Evolutionary conservation across 2,888 invertebrate genomes (phyloP).

Genomic region (Rhingia campestris): DNA sequence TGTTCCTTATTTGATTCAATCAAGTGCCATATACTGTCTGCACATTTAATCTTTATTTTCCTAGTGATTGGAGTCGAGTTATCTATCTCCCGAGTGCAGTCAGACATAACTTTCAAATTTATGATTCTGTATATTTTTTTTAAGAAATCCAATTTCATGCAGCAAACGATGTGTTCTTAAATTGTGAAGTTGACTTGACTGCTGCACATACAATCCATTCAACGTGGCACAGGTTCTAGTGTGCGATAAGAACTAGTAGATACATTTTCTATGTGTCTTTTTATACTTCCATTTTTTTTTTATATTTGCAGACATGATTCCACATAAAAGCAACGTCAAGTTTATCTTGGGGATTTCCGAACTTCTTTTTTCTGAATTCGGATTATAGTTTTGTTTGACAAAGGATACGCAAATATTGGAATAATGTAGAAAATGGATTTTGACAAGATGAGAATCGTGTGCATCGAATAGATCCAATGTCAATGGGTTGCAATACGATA

Average conservation of each 20-base stretch:
- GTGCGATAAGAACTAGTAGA: too few species aligned
- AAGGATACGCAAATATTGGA: background rate
- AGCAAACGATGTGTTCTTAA: constrained; percentile 18
- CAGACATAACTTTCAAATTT: too few species aligned
- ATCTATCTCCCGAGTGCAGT: too few species aligned
- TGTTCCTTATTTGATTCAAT: too few species aligned
- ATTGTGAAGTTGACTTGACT: constrained; percentile 55
- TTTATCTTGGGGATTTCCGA: background rate
- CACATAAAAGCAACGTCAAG: background rate
- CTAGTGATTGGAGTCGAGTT: too few species aligned
- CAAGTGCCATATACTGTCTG: too few species aligned
- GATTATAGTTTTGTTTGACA: constrained; percentile 7
- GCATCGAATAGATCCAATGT: too few species aligned
- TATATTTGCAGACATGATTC: background rate
- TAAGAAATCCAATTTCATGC: constrained; percentile 53
- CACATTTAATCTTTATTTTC: too few species aligned
- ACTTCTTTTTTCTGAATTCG: constrained; percentile 2
- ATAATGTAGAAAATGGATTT: constrained; percentile 8
- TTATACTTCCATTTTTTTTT: background rate
- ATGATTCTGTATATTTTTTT: background rate
- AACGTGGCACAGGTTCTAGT: constrained; percentile 3
- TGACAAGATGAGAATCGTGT: background rate
- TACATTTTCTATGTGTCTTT: too few species aligned
- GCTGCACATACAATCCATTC: constrained; percentile 19
- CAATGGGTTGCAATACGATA: too few species aligned